Evolutionary conservation across 2,113 vertebrate species (phyloP).

Genomic region (Anoplopoma fimbria): DNA sequence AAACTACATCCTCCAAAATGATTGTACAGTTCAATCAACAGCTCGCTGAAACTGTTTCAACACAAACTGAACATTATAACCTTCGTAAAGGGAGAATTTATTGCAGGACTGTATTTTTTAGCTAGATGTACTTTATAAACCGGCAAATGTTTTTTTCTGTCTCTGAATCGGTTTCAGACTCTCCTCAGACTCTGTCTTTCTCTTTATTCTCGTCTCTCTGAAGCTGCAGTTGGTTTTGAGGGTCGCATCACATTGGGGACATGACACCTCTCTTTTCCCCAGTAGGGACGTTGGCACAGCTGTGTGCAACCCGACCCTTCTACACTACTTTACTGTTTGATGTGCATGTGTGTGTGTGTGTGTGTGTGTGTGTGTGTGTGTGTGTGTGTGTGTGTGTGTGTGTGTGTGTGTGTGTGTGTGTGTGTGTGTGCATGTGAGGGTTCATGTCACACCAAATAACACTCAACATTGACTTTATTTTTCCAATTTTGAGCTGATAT

Average conservation of each 20-base stretch:
- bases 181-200: slow-evolving; percentile 9
- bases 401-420: background rate
- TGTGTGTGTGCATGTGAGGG: background rate
- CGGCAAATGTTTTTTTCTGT: background rate
- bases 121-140: background rate
- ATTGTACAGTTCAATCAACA: background rate
- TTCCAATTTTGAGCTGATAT: background rate
- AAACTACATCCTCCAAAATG: background rate
- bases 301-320: slow-evolving; percentile 30
- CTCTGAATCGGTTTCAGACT: background rate
- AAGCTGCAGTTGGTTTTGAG: slow-evolving; percentile 51
- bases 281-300: slow-evolving; percentile 39
- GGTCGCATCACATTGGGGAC: slow-evolving; percentile 29
- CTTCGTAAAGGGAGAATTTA: background rate
- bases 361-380: background rate
- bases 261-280: slow-evolving; percentile 8
- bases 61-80: background rate
- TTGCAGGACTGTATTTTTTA: background rate
- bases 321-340: background rate
- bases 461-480: background rate
- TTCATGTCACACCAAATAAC: background rate
- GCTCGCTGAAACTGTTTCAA: background rate
- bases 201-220: slow-evolving; percentile 24
- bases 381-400: background rate
- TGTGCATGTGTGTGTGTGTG: background rate